phyloP scores from a whole-genome alignment of 2,888 invertebrate species.

The Callosobruchus maculatus region DNA sequence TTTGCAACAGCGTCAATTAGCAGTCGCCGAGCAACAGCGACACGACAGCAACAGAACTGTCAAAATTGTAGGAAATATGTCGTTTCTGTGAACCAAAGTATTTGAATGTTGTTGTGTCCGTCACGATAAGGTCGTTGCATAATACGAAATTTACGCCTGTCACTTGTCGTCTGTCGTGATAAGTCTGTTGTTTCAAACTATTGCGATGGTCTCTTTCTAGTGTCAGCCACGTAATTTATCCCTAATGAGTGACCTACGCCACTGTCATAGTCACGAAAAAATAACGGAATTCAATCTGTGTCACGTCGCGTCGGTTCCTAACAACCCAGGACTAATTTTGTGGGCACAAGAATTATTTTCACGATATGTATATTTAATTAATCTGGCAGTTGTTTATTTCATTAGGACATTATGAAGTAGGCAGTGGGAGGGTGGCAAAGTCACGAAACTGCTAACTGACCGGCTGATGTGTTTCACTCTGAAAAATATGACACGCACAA shows the following conservation, averaged over 20 bases:
- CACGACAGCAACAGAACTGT: no score
- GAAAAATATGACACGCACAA: neutral
- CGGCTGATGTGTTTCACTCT: neutral
- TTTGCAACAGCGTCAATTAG: no score
- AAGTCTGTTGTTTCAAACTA: no score
- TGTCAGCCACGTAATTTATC: no score
- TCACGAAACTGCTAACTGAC: slow-evolving; percentile 12
- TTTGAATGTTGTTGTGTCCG: no score
- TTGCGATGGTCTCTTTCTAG: no score
- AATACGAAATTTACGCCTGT: no score
- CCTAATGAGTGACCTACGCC: neutral
- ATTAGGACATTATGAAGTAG: slow-evolving; percentile 15
- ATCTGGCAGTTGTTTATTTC: slow-evolving; percentile 23
- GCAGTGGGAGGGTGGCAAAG: slow-evolving; percentile 8
- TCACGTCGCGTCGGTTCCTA: slow-evolving; percentile 27
- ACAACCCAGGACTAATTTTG: slow-evolving; percentile 22
- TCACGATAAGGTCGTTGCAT: no score
- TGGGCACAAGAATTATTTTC: slow-evolving; percentile 30
- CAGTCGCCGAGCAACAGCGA: no score
- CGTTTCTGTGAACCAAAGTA: no score
- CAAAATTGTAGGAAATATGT: no score
- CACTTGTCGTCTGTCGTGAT: no score
- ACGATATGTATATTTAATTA: slow-evolving; percentile 27
- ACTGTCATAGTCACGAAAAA: neutral
- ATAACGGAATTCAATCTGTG: slow-evolving; percentile 32